phyloP scores from a whole-genome alignment of 1,140 invertebrate genomes.

The Drosophila yakuba region DNA sequence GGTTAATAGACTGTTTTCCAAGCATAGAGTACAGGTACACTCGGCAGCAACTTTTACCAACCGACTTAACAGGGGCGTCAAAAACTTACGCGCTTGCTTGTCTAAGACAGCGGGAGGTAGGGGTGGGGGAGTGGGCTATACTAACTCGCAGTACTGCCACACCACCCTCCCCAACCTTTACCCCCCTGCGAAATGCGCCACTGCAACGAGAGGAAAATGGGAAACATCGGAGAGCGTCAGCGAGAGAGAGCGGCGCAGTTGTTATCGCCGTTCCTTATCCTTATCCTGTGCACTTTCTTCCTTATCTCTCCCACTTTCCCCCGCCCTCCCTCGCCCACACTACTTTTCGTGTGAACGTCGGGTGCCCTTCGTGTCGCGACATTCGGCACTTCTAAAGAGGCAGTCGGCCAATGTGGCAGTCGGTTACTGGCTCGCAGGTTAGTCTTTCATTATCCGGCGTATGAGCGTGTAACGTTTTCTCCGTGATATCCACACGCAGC shows the following conservation, averaged over 20 bases:
- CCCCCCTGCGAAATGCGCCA: conserved; percentile 36
- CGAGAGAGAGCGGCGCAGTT: conserved; percentile 27
- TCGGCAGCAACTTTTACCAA: conserved; percentile 68
- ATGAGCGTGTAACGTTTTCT: conserved; percentile 68
- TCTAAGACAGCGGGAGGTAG: conserved; percentile 54
- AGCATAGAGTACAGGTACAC: conserved; percentile 15
- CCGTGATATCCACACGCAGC: conserved; percentile 52
- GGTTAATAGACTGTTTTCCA: neutral
- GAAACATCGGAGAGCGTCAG: conserved; percentile 4
- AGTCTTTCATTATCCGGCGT: conserved; percentile 79
- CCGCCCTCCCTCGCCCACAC: conserved; percentile 9
- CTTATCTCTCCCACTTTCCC: conserved; percentile 49
- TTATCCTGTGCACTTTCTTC: conserved; percentile 68
- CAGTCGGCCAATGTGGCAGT: conserved; percentile 58
- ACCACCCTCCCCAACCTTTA: neutral
- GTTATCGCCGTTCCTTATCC: conserved; percentile 49
- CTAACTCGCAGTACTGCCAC: no score
- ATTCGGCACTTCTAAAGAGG: conserved; percentile 11
- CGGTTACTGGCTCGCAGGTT: conserved; percentile 52
- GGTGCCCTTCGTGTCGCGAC: conserved; percentile 1
- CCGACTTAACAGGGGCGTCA: conserved; percentile 75
- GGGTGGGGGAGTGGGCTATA: neutral
- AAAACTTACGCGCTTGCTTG: conserved; percentile 80
- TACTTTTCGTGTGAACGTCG: conserved; percentile 14
- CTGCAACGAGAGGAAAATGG: conserved; percentile 30